Base-by-base conservation (phyloP, 2,888 invertebrate species). In the Sphecodes monilicornis region DNA sequence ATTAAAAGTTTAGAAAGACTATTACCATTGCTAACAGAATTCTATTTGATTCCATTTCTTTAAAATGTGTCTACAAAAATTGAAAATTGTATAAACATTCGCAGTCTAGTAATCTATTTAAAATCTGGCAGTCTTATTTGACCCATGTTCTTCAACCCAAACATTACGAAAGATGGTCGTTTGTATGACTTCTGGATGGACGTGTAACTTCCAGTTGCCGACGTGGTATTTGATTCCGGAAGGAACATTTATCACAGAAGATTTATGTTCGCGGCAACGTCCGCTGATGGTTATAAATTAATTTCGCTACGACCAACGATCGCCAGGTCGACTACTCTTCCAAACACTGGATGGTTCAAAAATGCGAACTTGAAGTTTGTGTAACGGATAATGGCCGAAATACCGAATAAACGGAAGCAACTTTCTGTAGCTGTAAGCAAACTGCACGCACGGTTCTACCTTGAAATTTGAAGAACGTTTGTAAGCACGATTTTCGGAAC, bases 281-380 rank as follows among this genome's bases (percentile, higher is more conserved):
- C 22, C 69, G 76, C 66, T 79, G 85, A 80, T 84, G 84, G 84
- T 85, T 85, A 80, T 85, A 85, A 85, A 85, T 85, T 85, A 85
- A 85, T 84, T 84, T 84, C 69, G 50, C 39, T 76, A 79, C 84
- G 75, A 43, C 50, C 39, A 13, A 66, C 64, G 26, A 16, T 60
- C 29, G 32, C 18, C 41, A 54, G 36, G 18, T 18, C 46, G 32
- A 29, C 60, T 6, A 50, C n/a, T 69, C 43, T 36, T 18, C 13
- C 22, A 18, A 29, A 41, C 46, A 41, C 68, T 3, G 68, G 22
- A 22, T 18, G 66, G 8, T 39, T 54, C 69, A 60, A 82, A 82
- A 77, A 74, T 43, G 76, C 2, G 2, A 26, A 39, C 26, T 4
- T 13, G 22, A 73, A 73, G 36, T 68, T 76, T 16, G 6, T 5